Evolutionary conservation across 2,888 invertebrate genomes (phyloP).

Genomic region (Amiota minor): DNA sequence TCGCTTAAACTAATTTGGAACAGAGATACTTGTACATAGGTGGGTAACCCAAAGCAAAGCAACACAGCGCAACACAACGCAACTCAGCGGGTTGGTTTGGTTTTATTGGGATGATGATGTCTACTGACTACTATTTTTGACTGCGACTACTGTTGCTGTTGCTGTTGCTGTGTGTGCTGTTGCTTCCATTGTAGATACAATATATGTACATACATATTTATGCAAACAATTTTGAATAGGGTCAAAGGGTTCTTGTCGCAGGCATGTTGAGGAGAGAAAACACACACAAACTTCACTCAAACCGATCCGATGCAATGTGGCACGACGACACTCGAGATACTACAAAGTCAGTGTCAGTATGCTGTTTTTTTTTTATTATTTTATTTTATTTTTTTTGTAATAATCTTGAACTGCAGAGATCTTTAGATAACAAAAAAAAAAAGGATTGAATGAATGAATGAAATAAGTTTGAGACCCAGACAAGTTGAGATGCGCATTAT

Average conservation of each 20-base stretch:
- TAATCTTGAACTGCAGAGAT: neutral
- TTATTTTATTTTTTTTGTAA: neutral
- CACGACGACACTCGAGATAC: neutral
- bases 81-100: neutral
- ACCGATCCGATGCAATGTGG: neutral
- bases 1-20: conserved; percentile 59
- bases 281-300: neutral
- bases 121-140: neutral
- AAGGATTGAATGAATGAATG: too few species aligned
- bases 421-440: too few species aligned
- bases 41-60: too few species aligned
- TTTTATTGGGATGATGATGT: neutral
- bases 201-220: conserved; percentile 1
- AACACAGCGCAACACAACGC: too few species aligned
- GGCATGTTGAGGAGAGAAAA: conserved; percentile 15
- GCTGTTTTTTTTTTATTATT: neutral
- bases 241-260: conserved; percentile 26
- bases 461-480: too few species aligned
- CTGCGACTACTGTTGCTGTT: conserved; percentile 9
- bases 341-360: neutral
- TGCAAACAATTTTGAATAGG: conserved; percentile 28
- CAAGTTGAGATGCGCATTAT: too few species aligned
- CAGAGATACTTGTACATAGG: neutral
- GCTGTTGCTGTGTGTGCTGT: too few species aligned
- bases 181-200: conserved; percentile 10